phyloP scores from a whole-genome alignment of 2,113 vertebrate genomes.

The Corythornis cristatus region DNA sequence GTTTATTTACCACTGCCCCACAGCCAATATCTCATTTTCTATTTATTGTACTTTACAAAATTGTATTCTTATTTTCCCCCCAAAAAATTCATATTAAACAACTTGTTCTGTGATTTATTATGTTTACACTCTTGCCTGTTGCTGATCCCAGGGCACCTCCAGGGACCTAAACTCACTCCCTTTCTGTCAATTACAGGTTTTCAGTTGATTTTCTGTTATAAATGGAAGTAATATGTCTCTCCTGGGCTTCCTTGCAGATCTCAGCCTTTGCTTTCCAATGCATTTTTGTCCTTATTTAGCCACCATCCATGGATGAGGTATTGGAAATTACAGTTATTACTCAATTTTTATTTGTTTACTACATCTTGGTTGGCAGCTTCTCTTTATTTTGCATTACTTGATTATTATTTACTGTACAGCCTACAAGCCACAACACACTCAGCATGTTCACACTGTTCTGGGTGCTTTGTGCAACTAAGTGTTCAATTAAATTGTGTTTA shows the following conservation, averaged over 20 bases:
- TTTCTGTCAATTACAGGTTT: conserved; percentile 43
- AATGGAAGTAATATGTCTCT: conserved; percentile 39
- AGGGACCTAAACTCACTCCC: conserved; percentile 49
- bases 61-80: not conserved
- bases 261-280: conserved; percentile 13
- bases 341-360: conserved; percentile 65
- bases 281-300: conserved; percentile 16
- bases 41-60: conserved; percentile 14
- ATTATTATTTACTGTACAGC: conserved; percentile 34
- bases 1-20: not conserved
- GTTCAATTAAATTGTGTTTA: not conserved
- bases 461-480: not conserved
- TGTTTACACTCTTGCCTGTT: conserved; percentile 36
- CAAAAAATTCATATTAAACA: conserved; percentile 13
- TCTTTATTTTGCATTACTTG: conserved; percentile 44
- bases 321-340: conserved; percentile 57
- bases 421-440: not conserved
- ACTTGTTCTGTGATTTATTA: conserved; percentile 32
- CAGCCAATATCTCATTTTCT: not conserved
- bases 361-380: not conserved
- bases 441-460: not conserved
- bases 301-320: not conserved
- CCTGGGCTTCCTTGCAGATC: not conserved
- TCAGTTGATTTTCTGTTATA: conserved; percentile 48
- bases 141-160: conserved; percentile 30